Evolutionary conservation across 1,140 invertebrate species (phyloP).

Genomic region (Glossosoma conforme): DNA sequence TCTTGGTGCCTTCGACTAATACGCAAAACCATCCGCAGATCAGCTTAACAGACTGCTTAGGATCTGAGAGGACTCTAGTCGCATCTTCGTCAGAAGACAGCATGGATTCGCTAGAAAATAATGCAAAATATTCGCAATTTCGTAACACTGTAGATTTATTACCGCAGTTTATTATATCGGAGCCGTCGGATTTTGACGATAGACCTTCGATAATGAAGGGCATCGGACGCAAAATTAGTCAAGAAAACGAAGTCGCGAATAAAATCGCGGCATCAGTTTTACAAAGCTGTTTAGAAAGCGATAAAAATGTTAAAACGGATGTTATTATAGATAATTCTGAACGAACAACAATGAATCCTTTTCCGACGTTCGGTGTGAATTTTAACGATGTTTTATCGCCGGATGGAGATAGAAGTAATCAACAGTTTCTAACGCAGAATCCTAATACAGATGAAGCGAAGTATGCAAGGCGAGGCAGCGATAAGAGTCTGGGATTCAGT

Average conservation of each 20-base stretch:
- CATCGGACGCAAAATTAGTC: slow-evolving; percentile 63
- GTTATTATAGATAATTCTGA: not conserved
- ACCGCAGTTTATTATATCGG: slow-evolving; percentile 64
- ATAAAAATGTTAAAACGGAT: too few species aligned
- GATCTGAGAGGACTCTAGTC: slow-evolving; percentile 74
- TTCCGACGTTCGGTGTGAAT: slow-evolving; percentile 18
- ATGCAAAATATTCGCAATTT: slow-evolving; percentile 38
- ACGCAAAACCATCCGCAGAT: slow-evolving; percentile 68
- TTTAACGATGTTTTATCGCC: slow-evolving; percentile 19
- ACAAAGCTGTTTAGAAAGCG: not conserved
- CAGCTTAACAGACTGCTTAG: slow-evolving; percentile 82
- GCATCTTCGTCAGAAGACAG: slow-evolving; percentile 64
- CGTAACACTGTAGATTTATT: slow-evolving; percentile 31
- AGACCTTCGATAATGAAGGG: slow-evolving; percentile 75
- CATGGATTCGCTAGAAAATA: slow-evolving; percentile 55
- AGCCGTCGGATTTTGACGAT: slow-evolving; percentile 69
- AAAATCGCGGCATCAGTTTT: slow-evolving; percentile 1
- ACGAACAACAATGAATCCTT: slow-evolving; percentile 19
- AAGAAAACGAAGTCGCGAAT: slow-evolving; percentile 48
- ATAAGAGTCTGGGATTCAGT: slow-evolving; percentile 62
- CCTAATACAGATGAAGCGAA: slow-evolving; percentile 34
- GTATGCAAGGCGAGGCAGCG: slow-evolving; percentile 47
- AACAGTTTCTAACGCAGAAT: slow-evolving; percentile 34
- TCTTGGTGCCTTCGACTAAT: slow-evolving; percentile 11
- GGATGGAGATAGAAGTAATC: slow-evolving; percentile 36